These are phyloP conservation scores for Eupithecia exiguata DNA, from an alignment of 2,888 invertebrate genomes.

Conservation along the genomic window DNA sequence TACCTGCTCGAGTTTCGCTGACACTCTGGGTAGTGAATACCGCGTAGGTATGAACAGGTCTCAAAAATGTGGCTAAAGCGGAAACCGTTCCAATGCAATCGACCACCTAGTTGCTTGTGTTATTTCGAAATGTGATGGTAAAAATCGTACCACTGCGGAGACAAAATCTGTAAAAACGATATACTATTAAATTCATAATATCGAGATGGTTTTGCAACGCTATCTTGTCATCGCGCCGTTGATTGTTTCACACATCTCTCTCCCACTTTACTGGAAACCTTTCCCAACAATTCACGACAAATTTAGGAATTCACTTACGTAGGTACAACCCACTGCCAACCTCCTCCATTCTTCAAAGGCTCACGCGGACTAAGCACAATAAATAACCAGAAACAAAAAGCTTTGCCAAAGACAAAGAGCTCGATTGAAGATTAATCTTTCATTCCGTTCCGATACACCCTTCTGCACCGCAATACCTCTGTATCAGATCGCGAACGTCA, in stretches of 20 bases:
- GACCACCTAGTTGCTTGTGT: no score
- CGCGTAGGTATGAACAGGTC: no score
- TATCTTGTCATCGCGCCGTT: background rate
- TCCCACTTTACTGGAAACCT: background rate
- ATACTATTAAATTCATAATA: background rate
- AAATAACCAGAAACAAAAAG: constrained; percentile 35
- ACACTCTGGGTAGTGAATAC: no score
- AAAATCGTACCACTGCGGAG: no score
- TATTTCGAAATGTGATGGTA: no score
- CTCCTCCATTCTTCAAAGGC: constrained; percentile 21
- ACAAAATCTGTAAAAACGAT: no score
- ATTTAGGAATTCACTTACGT: constrained; percentile 5
- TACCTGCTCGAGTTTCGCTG: no score
- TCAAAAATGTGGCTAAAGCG: no score
- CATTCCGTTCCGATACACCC: constrained; percentile 39
- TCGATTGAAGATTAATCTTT: constrained; percentile 41
- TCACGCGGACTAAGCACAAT: constrained; percentile 30
- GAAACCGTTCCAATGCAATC: no score
- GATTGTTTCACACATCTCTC: background rate
- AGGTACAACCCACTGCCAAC: background rate
- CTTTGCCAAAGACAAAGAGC: constrained; percentile 35
- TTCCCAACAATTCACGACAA: background rate
- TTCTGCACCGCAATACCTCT: constrained; percentile 39
- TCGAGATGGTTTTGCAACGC: background rate
- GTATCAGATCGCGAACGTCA: constrained; percentile 36